Base-by-base conservation (phyloP, 2,888 invertebrate species). In the Amiota minor region DNA sequence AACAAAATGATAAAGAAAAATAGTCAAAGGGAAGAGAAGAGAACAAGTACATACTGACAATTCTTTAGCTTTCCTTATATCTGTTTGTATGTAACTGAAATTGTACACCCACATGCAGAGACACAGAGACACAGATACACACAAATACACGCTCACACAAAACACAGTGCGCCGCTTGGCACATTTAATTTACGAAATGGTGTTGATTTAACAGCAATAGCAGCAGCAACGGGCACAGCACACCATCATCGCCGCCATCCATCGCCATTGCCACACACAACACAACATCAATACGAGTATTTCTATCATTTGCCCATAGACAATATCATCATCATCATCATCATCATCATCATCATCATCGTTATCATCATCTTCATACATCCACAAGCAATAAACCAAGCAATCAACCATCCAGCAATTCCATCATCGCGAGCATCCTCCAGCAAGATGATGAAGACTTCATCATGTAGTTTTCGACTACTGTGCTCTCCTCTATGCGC, bases 151-250 rank as follows among this genome's bases (percentile, higher is more conserved):
- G 1, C 14, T 10, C 20, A 1, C 11, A 9, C 9, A 61, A 23
- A 10, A 35, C 35, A 35, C 20, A n/a, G 16, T 3, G 18, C 18
- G 11, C 18, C 20, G 81, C 76, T 79, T 81, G 81, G 84, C 81
- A 82, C 84, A 84, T 83, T 84, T 86, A 86, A 87, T 86, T 86
- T 86, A 78, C 78, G 80, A 86, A 86, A 86, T 86, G 86, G 87
- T 87, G 87, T 87, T 86, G 86, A 85, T 86, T 87, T 86, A 83
- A 83, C 81, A 76, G 78, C 76, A 81, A 74, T 76, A 78, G 79
- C 55, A 74, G 72, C 72, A 76, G 61, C 74, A 70, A 61, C 55
- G 72, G 18, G 35, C 14, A 61, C 16, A 20, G 18, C 61, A 18
- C 14, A 20, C 14, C 20, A 18, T 61, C 11, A 20, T 16, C 4